Percentiles rank a stretch among this genome's conserved stretches.
Conservation (phyloP, 1,140 invertebrate species). For the Rhagoletis zephyria region DNA sequence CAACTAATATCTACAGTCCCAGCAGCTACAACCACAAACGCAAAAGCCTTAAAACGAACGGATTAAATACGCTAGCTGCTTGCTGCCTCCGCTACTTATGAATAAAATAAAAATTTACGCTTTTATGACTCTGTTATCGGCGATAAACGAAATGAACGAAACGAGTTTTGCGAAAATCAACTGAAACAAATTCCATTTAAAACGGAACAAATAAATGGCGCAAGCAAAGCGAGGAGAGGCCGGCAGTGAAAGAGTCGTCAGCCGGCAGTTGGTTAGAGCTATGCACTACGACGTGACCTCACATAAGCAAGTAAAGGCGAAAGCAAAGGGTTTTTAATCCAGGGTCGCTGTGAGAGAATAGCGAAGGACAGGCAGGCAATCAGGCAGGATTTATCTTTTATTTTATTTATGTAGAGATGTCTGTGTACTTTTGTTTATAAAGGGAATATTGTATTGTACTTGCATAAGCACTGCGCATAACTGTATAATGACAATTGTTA, state of each 20-base stretch:
- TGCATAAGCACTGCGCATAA: too few species aligned
- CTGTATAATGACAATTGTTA: neutral
- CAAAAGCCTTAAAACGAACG: slow-evolving; percentile 15
- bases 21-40: neutral
- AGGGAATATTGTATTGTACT: neutral
- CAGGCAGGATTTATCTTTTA: too few species aligned
- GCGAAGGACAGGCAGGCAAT: too few species aligned
- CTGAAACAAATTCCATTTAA: slow-evolving; percentile 11
- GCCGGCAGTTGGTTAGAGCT: neutral
- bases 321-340: slow-evolving; percentile 24
- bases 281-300: slow-evolving; percentile 30
- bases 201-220: neutral
- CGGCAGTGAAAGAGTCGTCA: neutral
- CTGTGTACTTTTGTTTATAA: neutral
- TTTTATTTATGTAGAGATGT: too few species aligned
- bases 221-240: neutral
- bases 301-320: neutral
- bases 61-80: neutral
- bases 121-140: slow-evolving; percentile 48
- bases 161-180: slow-evolving; percentile 45
- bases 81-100: neutral
- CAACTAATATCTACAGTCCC: neutral
- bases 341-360: too few species aligned
- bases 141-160: neutral
- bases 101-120: slow-evolving; percentile 52